Evolutionary conservation across 2,888 invertebrate species (phyloP).

Genomic region (Microdon myrmicae): DNA sequence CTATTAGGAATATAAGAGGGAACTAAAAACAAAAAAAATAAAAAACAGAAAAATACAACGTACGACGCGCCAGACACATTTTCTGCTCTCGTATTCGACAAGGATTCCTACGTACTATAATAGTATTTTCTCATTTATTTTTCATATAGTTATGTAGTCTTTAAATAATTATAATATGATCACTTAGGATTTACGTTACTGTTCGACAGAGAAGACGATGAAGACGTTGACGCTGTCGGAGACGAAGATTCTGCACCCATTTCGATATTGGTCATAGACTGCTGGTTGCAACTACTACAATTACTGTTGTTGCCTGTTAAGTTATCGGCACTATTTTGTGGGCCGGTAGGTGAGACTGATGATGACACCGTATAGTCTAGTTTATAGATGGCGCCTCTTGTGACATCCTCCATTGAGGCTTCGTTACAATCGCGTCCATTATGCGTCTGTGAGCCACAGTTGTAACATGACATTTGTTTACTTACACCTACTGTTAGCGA

Average conservation of each 20-base stretch:
- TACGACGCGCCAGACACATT: no score
- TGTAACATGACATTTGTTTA: constrained; percentile 79
- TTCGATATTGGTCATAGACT: constrained; percentile 43
- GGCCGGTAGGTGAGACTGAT: constrained; percentile 33
- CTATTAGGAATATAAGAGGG: constrained; percentile 17
- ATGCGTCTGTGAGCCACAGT: constrained; percentile 89
- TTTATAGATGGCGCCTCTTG: constrained; percentile 77
- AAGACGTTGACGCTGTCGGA: constrained; percentile 53
- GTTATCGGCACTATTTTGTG: constrained; percentile 24
- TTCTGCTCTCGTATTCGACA: not conserved
- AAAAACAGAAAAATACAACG: constrained; percentile 27
- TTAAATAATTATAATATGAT: constrained; percentile 53
- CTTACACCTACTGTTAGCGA: constrained; percentile 55
- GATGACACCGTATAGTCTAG: constrained; percentile 70
- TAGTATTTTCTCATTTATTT: no score
- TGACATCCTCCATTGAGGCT: constrained; percentile 92
- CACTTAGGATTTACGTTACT: constrained; percentile 54
- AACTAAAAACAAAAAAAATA: constrained; percentile 18
- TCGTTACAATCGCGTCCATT: constrained; percentile 88
- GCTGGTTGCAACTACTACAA: constrained; percentile 36
- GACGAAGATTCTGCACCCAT: constrained; percentile 53
- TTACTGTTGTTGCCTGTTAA: constrained; percentile 18
- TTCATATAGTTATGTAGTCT: constrained; percentile 39
- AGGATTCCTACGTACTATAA: not conserved
- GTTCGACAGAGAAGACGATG: constrained; percentile 54